A percentile compares a stretch with the other conserved stretches of the same genome.
Conservation (phyloP, 2,113 vertebrate species). For the Oreotrochilus melanogaster region DNA sequence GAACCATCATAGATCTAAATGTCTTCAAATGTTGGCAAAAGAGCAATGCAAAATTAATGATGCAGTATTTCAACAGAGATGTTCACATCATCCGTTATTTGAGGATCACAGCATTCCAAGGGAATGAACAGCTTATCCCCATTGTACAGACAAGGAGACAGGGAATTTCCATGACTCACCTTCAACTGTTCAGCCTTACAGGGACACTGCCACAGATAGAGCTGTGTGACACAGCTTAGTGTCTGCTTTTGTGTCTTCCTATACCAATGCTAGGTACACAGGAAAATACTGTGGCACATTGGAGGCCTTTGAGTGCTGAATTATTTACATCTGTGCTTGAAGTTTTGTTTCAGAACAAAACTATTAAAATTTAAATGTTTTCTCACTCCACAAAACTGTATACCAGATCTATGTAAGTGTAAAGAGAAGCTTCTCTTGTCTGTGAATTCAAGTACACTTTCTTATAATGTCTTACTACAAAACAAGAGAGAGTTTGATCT, state of each 20-base stretch:
- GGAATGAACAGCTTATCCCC: neutral
- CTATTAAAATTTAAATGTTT: slow-evolving; percentile 14
- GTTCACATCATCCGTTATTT: slow-evolving; percentile 50
- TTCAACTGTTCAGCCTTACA: neutral
- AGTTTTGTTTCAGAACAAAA: slow-evolving; percentile 28
- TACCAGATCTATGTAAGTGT: neutral
- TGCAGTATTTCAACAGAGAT: slow-evolving; percentile 44
- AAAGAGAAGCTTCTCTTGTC: neutral
- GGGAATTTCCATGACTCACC: slow-evolving; percentile 26
- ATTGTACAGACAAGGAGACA: neutral
- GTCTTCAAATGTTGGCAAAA: slow-evolving; percentile 32
- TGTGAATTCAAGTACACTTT: neutral
- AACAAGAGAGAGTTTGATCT: neutral
- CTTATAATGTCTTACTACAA: neutral
- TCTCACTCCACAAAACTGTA: neutral
- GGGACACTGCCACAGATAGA: neutral
- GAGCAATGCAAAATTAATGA: slow-evolving; percentile 48
- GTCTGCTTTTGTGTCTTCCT: slow-evolving; percentile 1
- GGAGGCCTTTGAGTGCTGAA: neutral
- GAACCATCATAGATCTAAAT: slow-evolving; percentile 41
- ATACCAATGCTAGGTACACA: neutral
- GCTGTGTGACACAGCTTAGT: neutral
- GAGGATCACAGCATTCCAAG: slow-evolving; percentile 53
- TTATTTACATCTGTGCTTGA: slow-evolving; percentile 35
- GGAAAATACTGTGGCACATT: neutral